A percentile compares a stretch with the other conserved stretches of the same genome.
Conservation (phyloP, 2,888 invertebrate species). For the Heteropelma amictum region DNA sequence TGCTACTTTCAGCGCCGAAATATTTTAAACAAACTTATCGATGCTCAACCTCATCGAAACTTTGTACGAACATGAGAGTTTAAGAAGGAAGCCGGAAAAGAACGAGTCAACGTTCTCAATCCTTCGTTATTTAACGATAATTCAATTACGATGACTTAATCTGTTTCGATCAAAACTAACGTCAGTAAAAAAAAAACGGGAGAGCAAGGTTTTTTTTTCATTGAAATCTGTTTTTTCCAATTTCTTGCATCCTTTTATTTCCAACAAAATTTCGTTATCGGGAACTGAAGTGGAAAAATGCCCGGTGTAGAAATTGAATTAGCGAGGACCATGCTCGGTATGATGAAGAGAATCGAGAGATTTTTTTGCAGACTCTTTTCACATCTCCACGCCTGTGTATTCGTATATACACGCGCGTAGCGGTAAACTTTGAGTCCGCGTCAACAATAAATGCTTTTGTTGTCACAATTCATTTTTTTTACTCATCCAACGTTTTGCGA, state of each 20-base stretch:
- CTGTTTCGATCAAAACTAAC: too few relatives aligned
- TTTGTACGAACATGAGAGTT: constrained; percentile 22
- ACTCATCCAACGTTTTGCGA: constrained; percentile 17
- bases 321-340: constrained; percentile 20
- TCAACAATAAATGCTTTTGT: constrained; percentile 62
- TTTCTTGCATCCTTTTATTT: background rate
- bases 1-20: too few relatives aligned
- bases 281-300: constrained; percentile 12
- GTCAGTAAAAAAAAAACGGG: too few relatives aligned
- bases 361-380: constrained; percentile 6
- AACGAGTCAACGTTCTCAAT: too few relatives aligned
- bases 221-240: background rate
- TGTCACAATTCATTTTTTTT: constrained; percentile 43
- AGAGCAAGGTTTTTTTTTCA: too few relatives aligned
- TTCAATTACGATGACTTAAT: too few relatives aligned
- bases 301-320: constrained; percentile 41
- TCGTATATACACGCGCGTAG: too few relatives aligned
- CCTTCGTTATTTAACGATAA: too few relatives aligned
- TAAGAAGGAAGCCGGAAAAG: constrained; percentile 13
- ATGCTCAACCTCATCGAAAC: constrained; percentile 9
- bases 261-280: constrained; percentile 22
- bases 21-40: background rate
- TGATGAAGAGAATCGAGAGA: constrained; percentile 16
- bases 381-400: background rate
- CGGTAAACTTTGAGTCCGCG: constrained; percentile 26